These are phyloP conservation scores for Phylloscopus trochiloides DNA, from an alignment of 2,113 vertebrate genomes.

Conservation along the genomic window DNA sequence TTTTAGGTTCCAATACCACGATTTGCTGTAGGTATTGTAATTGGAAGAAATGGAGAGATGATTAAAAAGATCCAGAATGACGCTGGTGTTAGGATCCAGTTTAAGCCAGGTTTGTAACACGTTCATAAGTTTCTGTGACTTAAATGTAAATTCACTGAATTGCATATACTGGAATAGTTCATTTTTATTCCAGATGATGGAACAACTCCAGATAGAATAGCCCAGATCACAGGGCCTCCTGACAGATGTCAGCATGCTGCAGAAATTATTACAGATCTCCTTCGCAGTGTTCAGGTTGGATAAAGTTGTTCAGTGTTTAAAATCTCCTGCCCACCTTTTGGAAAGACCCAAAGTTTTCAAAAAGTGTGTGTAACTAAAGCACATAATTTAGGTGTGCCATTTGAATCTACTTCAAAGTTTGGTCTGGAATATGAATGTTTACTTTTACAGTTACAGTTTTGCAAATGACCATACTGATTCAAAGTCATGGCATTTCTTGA, in stretches of 20 bases:
- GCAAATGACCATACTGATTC: background rate
- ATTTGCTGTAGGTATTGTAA: constrained; percentile 98
- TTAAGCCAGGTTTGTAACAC: constrained; percentile 87
- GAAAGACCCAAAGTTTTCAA: background rate
- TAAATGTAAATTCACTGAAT: background rate
- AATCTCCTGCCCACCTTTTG: background rate
- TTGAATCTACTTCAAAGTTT: background rate
- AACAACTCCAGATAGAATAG: constrained; percentile 95
- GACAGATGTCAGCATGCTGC: constrained; percentile 95
- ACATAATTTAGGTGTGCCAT: background rate
- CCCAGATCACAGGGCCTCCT: constrained; percentile 95
- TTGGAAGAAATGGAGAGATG: constrained; percentile 98
- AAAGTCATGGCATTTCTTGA: background rate
- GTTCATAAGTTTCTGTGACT: background rate
- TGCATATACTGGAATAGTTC: background rate
- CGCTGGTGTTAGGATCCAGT: constrained; percentile 96
- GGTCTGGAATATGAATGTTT: background rate
- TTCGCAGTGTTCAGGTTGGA: constrained; percentile 90
- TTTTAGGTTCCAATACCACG: constrained; percentile 93
- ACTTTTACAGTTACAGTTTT: background rate
- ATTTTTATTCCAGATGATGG: constrained; percentile 86
- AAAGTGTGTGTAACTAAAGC: background rate
- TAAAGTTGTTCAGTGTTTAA: background rate
- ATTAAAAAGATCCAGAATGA: constrained; percentile 99
- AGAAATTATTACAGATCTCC: constrained; percentile 95